Evolutionary conservation across 2,113 vertebrate species (phyloP), one percentile per base, ranked within the genome.

Genomic region (Motacilla tschutschensis): DNA sequence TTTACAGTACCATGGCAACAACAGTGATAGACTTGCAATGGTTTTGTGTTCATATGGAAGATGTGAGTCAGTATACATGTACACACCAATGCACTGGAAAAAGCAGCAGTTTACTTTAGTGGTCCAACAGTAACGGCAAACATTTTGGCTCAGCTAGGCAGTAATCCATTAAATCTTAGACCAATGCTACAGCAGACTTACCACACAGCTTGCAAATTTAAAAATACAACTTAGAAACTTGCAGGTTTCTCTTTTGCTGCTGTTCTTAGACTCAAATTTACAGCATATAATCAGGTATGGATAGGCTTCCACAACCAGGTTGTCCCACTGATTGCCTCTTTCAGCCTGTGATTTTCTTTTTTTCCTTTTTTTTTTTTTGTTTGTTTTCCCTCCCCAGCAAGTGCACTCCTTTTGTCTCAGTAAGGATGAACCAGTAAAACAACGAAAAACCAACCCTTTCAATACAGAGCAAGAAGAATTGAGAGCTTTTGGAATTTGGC

Each of bases 91-190:
- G 98, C 97, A 96, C 95, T 95, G 95, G 96, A 98, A 94, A 88
- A 92, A 98, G 97, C 98, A 98, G 98, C 98, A 95, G 96, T 98
- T 98, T 97, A 98, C 97, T 97, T 96, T 95, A 98, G 98, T 98
- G 98, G 95, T 96, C 96, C 97, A 97, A 97, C 93, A 97, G 95
- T 95, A 96, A 97, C 78, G 94, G 97, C 95, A 96, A 97, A 98
- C 97, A 87, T 97, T 97, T 97, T 98, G 99, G 99, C 99, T 99
- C 98, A 99, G 99, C 97, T 97, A 98, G 98, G 98, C 98, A 99
- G 98, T 97, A 98, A 96, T 96, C 96, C 96, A 96, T 95, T 97
- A 96, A 97, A 96, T 95, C 94, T 96, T 91, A 95, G 75, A 95
- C 92, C 70, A 87, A 93, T 91, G 96, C 95, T 96, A 96, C 94